A percentile compares a stretch with the other conserved stretches of the same genome.
phyloP scores from a whole-genome alignment of 2,113 vertebrate species.

The Chroicocephalus ridibundus region DNA sequence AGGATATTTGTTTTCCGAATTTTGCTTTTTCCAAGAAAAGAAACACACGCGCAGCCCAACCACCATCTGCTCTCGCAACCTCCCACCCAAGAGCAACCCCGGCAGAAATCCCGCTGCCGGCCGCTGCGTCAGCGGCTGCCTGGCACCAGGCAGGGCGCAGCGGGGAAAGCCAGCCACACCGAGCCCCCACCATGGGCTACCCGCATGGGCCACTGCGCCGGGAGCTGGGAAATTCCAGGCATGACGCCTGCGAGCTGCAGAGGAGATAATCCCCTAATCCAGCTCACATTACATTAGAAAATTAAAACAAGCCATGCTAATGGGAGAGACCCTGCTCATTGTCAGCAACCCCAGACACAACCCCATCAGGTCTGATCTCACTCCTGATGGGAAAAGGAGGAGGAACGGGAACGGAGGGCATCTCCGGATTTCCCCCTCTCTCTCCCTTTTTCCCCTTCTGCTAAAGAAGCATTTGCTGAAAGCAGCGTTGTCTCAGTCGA shows the following conservation, averaged over 20 bases:
- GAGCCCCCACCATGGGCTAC: not conserved
- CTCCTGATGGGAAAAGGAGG: not conserved
- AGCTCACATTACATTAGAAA: slow-evolving; percentile 57
- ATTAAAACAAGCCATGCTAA: slow-evolving; percentile 51
- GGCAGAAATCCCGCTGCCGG: accelerated
- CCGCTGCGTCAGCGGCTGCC: not conserved
- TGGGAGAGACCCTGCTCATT: not conserved
- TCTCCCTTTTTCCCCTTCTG: not conserved
- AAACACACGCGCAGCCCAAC: not conserved
- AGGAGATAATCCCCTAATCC: slow-evolving; percentile 55
- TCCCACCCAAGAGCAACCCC: not conserved
- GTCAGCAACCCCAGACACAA: not conserved
- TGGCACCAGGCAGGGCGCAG: not conserved
- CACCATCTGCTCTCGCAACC: not conserved
- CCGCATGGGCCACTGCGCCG: accelerated
- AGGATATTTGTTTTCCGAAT: not conserved
- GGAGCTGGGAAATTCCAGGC: not conserved
- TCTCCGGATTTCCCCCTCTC: not conserved
- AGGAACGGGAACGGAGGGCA: not conserved
- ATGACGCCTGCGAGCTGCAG: not conserved
- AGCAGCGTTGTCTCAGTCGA: not conserved
- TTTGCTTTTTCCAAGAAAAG: not conserved
- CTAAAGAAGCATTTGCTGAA: not conserved
- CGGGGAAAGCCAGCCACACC: not conserved
- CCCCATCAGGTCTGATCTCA: not conserved